Base-by-base conservation (phyloP, 2,797 vertebrate genomes). In the Geotrypetes seraphini region DNA sequence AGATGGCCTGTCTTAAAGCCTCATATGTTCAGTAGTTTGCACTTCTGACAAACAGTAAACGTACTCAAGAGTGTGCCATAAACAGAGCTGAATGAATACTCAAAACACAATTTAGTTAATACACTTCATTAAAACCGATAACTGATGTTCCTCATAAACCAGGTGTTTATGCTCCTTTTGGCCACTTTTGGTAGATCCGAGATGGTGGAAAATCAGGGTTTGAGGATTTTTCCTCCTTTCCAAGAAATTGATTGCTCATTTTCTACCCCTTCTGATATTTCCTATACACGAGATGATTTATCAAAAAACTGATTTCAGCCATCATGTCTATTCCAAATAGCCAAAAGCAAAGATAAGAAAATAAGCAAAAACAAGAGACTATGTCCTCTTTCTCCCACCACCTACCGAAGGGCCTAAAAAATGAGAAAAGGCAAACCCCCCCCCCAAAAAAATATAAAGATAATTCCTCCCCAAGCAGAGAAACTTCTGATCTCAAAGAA, bases 1-100 rank as follows among this genome's bases (percentile, higher is more conserved):
- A 97, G 92, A 97, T 97, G 93, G 92, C 84, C 83, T 77, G 85
- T 92, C 89, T 93, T 88, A 86, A 84, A 88, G 88, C 84, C 85
- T 90, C 89, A 88, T 87, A 84, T 86, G 84, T 85, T 92, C 85
- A 80, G 87, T 88, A 86, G 84, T 87, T 83, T 87, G 81, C 88
- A 86, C 89, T 86, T 81, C 85, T 78, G 86, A 87, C 86, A 80
- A 87, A 91, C 87, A 82, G 90, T 88, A 89, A 88, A 86, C 85
- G 74, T 82, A 84, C 89, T 87, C 75, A 62, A 89, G 88, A 90
- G 89, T 69, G 37, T 68, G 75, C 85, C 79, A 71, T 88, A 90
- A 92, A 90, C 69, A 56, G 64, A 25, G 34, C 66, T 57, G 69
- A 67, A 73, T 63, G 73, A 78, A 73, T 57, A 60, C 77, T 73